A percentile compares a stretch with the other conserved stretches of the same genome.
Conservation (phyloP, 1,140 invertebrate species). For the Anagrus nilaparvatae region DNA sequence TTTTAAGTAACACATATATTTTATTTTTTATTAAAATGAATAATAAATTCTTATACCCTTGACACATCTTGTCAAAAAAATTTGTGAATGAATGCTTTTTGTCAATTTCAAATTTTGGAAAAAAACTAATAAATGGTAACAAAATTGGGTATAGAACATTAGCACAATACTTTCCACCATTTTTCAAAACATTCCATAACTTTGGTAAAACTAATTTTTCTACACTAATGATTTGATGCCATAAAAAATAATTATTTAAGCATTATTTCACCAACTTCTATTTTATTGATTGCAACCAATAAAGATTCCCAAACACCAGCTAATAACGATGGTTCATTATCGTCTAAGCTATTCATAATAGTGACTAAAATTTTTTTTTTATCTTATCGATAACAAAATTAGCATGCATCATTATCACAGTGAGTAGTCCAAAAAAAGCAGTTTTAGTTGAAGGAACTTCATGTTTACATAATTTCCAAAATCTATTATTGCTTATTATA, state of each 20-base stretch:
- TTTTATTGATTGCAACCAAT: slow-evolving; percentile 47
- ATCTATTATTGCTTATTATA: slow-evolving; percentile 49
- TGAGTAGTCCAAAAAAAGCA: slow-evolving; percentile 56
- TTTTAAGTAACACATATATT: too few species aligned
- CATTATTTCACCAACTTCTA: slow-evolving; percentile 39
- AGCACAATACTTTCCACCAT: slow-evolving; percentile 60
- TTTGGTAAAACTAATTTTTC: slow-evolving; percentile 63
- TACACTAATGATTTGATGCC: slow-evolving; percentile 56
- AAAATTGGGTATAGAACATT: slow-evolving; percentile 59
- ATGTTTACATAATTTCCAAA: slow-evolving; percentile 62
- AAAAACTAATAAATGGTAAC: slow-evolving; percentile 60
- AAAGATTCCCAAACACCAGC: slow-evolving; percentile 61
- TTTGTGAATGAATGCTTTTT: slow-evolving; percentile 50
- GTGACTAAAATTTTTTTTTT: slow-evolving; percentile 47
- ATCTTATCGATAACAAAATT: slow-evolving; percentile 37
- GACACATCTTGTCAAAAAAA: slow-evolving; percentile 56
- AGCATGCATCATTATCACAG: slow-evolving; percentile 49
- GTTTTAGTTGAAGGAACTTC: slow-evolving; percentile 46
- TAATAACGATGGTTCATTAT: slow-evolving; percentile 56
- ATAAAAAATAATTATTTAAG: too few species aligned
- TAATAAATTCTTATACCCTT: too few species aligned
- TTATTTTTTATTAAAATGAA: too few species aligned
- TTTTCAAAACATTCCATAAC: slow-evolving; percentile 53
- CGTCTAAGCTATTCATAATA: slow-evolving; percentile 59
- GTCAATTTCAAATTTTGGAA: slow-evolving; percentile 47